phyloP scores from a whole-genome alignment of 64 coral and sea anemone species.

The Porites australiensis region DNA sequence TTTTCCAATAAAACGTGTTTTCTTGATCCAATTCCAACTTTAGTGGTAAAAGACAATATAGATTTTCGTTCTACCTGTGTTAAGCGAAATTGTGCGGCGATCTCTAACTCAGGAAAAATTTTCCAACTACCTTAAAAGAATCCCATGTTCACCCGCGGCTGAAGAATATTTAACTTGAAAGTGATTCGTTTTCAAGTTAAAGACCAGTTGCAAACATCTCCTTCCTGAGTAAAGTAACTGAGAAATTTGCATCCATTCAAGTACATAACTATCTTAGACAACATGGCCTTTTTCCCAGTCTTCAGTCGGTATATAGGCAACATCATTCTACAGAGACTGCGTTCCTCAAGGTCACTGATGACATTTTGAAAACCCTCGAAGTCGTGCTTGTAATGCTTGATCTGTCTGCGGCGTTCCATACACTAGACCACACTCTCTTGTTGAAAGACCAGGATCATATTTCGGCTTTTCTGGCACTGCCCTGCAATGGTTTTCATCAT shows the following conservation, averaged over 20 bases:
- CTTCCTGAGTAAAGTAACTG: not conserved
- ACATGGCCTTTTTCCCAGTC: not conserved
- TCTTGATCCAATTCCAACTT: constrained; percentile 52
- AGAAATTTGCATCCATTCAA: not conserved
- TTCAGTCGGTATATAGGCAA: not conserved
- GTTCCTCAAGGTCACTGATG: not conserved
- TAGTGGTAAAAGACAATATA: constrained; percentile 27
- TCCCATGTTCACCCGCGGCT: not conserved
- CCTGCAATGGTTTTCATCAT: not conserved
- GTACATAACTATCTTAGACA: not conserved
- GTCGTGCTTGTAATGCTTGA: not conserved
- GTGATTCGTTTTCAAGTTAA: not conserved
- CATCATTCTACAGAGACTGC: not conserved
- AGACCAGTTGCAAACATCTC: constrained; percentile 6
- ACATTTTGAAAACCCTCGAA: not conserved
- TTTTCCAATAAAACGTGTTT: not conserved
- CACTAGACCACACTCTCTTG: not conserved
- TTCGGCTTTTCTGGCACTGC: not conserved
- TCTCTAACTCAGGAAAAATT: not conserved
- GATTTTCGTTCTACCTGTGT: not conserved
- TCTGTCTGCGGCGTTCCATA: not conserved
- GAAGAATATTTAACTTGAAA: constrained; percentile 7
- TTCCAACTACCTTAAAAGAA: not conserved
- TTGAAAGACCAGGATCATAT: not conserved
- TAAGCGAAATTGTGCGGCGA: not conserved